phyloP scores from a whole-genome alignment of 1,140 invertebrate species.

The Dinoponera quadriceps region DNA sequence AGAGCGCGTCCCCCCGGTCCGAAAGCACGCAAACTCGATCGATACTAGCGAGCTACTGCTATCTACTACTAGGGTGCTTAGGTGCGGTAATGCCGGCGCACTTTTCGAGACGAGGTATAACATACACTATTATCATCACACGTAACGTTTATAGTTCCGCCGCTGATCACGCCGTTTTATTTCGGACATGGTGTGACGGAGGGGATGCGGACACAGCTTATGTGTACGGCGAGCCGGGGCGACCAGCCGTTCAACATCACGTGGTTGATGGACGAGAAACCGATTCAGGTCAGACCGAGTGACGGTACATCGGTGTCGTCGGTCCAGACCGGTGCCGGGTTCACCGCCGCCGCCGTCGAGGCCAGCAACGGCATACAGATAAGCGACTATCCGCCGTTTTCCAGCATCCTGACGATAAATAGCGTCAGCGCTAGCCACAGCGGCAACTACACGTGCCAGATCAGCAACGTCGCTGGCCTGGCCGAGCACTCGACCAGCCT shows the following conservation, averaged over 20 bases:
- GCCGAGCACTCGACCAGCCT: constrained; percentile 88
- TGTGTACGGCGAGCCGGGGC: constrained; percentile 88
- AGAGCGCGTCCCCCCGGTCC: neutral
- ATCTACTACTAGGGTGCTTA: constrained; percentile 6
- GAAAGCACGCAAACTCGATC: neutral
- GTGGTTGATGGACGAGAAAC: constrained; percentile 87
- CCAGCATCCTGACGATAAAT: constrained; percentile 88
- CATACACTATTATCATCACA: constrained; percentile 71
- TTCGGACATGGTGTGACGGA: constrained; percentile 87
- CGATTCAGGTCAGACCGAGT: constrained; percentile 76
- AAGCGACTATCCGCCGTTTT: constrained; percentile 85
- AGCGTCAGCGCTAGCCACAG: constrained; percentile 87
- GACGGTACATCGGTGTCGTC: constrained; percentile 70
- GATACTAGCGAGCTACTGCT: neutral
- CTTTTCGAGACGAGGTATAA: constrained; percentile 27
- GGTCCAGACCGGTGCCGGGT: constrained; percentile 52
- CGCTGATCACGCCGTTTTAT: constrained; percentile 87
- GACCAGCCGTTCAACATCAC: constrained; percentile 87
- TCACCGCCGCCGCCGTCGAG: constrained; percentile 64
- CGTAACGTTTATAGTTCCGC: constrained; percentile 87
- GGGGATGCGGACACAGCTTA: constrained; percentile 88
- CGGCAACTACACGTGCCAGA: constrained; percentile 89
- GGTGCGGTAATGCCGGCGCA: constrained; percentile 45
- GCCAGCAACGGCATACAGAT: constrained; percentile 82
- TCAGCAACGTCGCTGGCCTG: constrained; percentile 87